Evolutionary conservation across 1,140 invertebrate genomes (phyloP).

Genomic region (Caerostris extrusa): DNA sequence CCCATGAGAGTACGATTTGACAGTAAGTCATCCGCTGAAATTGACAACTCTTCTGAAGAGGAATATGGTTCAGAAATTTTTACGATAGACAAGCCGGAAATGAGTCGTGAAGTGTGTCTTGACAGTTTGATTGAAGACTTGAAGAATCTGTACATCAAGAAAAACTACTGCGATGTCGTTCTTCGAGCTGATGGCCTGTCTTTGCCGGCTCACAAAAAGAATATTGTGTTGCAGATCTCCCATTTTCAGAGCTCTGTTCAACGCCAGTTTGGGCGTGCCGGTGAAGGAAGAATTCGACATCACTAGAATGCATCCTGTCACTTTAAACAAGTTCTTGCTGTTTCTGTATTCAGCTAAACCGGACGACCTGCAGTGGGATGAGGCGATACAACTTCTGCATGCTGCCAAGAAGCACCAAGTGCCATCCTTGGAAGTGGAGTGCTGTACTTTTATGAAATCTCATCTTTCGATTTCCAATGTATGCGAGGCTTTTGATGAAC

Average conservation of each 20-base stretch:
- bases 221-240: neutral
- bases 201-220: neutral
- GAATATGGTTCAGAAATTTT: too few species aligned
- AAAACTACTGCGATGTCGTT: neutral
- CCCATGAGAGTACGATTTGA: too few species aligned
- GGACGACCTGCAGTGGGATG: neutral
- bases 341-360: neutral
- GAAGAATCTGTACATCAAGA: neutral
- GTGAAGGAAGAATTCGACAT: neutral
- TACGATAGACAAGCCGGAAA: too few species aligned
- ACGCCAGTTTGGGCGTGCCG: neutral
- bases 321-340: neutral
- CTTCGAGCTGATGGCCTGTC: neutral
- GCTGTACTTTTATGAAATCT: neutral
- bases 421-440: neutral
- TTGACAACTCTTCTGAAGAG: too few species aligned
- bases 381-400: neutral
- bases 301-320: neutral
- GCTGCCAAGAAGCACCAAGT: neutral
- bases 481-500: neutral
- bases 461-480: neutral
- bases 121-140: neutral
- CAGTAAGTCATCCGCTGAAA: too few species aligned
- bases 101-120: neutral
- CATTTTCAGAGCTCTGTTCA: neutral